Evolutionary conservation across 2,888 invertebrate genomes (phyloP).

Genomic region (Cosmopolites sordidus): DNA sequence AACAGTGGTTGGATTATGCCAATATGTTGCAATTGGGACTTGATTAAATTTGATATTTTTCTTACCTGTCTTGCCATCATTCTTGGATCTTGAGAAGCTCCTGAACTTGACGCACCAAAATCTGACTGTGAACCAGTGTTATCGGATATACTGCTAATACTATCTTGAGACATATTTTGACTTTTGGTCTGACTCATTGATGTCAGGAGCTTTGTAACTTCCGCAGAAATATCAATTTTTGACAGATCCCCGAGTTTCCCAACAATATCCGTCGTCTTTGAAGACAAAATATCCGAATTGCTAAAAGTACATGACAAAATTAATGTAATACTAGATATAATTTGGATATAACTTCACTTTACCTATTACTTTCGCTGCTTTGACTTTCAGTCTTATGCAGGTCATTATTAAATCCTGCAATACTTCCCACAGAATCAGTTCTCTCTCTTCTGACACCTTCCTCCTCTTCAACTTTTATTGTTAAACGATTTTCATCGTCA

Average conservation of each 20-base stretch:
- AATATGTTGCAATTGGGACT: no score
- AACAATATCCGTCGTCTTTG: constrained; percentile 56
- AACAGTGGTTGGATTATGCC: no score
- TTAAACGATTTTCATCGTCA: constrained; percentile 49
- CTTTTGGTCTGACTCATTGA: constrained; percentile 48
- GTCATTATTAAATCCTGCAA: constrained; percentile 2
- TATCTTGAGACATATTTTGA: constrained; percentile 4
- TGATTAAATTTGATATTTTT: no score
- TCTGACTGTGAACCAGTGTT: background rate
- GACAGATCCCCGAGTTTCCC: constrained; percentile 66
- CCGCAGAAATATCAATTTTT: constrained; percentile 69
- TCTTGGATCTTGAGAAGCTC: constrained; percentile 21
- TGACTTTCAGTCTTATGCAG: background rate
- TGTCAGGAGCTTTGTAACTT: constrained; percentile 65
- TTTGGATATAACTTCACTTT: background rate
- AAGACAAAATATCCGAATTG: background rate
- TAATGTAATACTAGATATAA: background rate
- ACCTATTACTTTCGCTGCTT: background rate
- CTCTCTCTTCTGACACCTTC: constrained; percentile 29
- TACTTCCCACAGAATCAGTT: constrained; percentile 11
- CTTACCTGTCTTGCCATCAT: constrained; percentile 29
- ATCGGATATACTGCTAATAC: background rate
- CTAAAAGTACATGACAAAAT: background rate
- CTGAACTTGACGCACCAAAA: background rate
- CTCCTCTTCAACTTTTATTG: constrained; percentile 46